phyloP scores from a whole-genome alignment of 2,888 invertebrate species.

The Drosophila gaucha region DNA sequence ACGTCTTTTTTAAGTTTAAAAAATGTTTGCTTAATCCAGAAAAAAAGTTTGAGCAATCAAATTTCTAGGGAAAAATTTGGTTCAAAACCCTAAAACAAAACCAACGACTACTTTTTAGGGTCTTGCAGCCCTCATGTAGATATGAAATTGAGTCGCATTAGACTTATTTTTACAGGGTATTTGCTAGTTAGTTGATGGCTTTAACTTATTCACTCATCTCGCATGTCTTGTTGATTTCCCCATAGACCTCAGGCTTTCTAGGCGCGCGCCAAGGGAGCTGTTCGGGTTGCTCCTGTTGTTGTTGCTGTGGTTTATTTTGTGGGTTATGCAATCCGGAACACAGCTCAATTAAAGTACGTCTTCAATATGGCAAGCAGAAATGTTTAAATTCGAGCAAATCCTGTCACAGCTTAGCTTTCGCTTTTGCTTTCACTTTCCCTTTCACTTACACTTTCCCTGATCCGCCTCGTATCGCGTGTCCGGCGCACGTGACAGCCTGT shows the following conservation, averaged over 20 bases:
- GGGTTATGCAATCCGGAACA: not conserved
- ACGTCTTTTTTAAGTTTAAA: too few relatives aligned
- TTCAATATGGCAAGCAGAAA: not conserved
- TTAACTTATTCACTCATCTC: not conserved
- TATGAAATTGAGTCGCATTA: too few relatives aligned
- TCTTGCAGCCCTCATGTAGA: too few relatives aligned
- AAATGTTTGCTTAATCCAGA: too few relatives aligned
- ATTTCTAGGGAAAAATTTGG: too few relatives aligned
- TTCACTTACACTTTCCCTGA: constrained; percentile 7
- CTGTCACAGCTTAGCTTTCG: constrained; percentile 5
- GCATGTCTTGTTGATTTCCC: constrained; percentile 42
- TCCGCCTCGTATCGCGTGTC: constrained; percentile 31
- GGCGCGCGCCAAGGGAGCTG: constrained; percentile 1
- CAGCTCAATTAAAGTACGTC: constrained; percentile 19
- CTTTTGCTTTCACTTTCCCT: not conserved
- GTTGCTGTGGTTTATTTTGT: not conserved
- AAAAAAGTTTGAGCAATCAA: too few relatives aligned
- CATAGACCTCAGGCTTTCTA: constrained; percentile 2
- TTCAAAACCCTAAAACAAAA: too few relatives aligned
- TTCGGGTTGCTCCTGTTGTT: not conserved
- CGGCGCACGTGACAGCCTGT: constrained; percentile 57
- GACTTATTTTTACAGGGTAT: constrained; percentile 6
- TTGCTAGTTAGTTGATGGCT: not conserved
- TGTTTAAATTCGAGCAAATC: not conserved
- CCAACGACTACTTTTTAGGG: too few relatives aligned